Evolutionary conservation across 2,113 vertebrate genomes (phyloP).

Genomic region (Arvicanthis niloticus): DNA sequence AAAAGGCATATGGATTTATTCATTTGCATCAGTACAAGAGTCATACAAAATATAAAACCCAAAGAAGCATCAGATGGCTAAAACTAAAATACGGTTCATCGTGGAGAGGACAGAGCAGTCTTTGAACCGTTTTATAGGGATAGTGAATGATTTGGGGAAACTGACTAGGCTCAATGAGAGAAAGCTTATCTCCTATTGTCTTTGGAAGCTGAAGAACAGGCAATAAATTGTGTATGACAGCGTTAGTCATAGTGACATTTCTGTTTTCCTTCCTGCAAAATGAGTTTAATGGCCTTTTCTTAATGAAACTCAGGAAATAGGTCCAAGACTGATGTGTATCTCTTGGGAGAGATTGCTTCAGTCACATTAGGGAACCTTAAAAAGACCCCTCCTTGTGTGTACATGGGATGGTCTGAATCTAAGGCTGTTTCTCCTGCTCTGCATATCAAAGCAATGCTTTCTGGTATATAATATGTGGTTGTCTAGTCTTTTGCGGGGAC

Average conservation of each 20-base stretch:
- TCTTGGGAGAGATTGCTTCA: neutral
- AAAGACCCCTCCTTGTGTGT: neutral
- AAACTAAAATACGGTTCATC: neutral
- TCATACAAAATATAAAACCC: neutral
- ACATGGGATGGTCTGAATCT: too few relatives aligned
- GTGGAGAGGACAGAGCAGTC: rapidly evolving
- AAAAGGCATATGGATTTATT: neutral
- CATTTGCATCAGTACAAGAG: neutral
- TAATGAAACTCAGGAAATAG: neutral
- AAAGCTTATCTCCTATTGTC: neutral
- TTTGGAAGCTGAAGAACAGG: neutral
- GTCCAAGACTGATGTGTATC: neutral
- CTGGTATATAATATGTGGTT: neutral
- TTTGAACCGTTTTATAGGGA: neutral
- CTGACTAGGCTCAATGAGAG: neutral
- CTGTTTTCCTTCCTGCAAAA: neutral
- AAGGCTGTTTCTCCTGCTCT: neutral
- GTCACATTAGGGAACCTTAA: neutral
- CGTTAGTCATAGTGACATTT: neutral
- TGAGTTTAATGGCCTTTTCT: neutral
- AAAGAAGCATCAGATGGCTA: neutral
- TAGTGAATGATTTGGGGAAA: neutral
- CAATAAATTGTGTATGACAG: neutral
- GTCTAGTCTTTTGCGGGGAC: neutral
- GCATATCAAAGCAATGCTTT: neutral